Evolutionary conservation across 2,113 vertebrate species (phyloP).

Genomic region (Morone chrysops): DNA sequence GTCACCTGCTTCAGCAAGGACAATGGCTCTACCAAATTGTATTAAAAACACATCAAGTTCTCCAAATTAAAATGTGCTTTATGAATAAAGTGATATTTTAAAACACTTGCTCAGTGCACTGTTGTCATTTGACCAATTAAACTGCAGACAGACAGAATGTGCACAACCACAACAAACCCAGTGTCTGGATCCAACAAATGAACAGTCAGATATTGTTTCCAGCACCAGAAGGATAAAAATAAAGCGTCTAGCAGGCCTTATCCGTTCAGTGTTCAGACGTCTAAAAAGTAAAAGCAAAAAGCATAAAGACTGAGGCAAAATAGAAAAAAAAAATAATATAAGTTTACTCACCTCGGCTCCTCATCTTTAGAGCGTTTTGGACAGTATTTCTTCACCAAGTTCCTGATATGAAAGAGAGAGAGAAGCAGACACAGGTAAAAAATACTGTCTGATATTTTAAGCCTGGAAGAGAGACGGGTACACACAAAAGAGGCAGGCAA

Average conservation of each 20-base stretch:
- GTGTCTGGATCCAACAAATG: neutral
- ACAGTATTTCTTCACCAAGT: conserved; percentile 97
- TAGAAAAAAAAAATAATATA: neutral
- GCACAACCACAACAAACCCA: conserved; percentile 1
- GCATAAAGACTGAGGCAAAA: neutral
- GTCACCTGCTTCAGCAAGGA: neutral
- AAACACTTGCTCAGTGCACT: neutral
- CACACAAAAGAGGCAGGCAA: neutral
- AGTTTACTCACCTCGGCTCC: conserved; percentile 90
- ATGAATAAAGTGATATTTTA: neutral
- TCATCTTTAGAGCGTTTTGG: conserved; percentile 98
- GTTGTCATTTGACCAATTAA: neutral
- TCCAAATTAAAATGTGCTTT: neutral
- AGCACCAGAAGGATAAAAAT: neutral
- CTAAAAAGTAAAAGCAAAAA: neutral
- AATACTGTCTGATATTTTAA: conserved; percentile 29
- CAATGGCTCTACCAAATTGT: neutral
- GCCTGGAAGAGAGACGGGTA: neutral
- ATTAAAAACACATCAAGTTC: neutral
- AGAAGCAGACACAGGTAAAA: conserved; percentile 30
- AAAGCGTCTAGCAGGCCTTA: neutral
- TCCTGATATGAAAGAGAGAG: conserved; percentile 82
- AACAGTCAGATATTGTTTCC: conserved; percentile 12
- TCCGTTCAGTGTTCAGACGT: neutral
- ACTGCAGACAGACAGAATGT: neutral